Conservation (phyloP, 2,888 invertebrate genomes). For the Nipponacmea schrenckii region DNA sequence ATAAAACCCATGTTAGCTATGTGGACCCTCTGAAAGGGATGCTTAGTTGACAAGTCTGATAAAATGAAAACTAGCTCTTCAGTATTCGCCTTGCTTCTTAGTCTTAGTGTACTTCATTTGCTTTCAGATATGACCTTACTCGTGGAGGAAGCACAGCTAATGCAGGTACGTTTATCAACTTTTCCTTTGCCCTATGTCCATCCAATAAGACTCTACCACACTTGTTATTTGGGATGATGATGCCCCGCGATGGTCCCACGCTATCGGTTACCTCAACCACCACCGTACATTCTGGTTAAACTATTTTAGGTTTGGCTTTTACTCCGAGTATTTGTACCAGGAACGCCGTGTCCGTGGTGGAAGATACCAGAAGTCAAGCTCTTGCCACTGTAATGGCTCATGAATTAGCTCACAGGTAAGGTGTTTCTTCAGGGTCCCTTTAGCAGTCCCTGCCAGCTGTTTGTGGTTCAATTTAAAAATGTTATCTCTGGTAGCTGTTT, state of each 20-base stretch:
- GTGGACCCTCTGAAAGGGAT: too few relatives aligned
- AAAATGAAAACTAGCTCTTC: too few relatives aligned
- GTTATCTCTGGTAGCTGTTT: too few relatives aligned
- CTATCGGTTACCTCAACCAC: too few relatives aligned
- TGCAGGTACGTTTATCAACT: constrained; percentile 11
- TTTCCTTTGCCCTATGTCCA: not conserved
- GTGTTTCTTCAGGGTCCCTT: not conserved
- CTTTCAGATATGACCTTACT: constrained; percentile 18
- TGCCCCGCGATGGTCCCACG: too few relatives aligned
- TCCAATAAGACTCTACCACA: too few relatives aligned
- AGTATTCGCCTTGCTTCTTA: not conserved
- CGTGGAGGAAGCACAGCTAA: constrained; percentile 17
- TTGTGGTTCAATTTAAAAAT: too few relatives aligned
- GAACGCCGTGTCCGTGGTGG: constrained; percentile 10
- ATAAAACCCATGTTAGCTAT: too few relatives aligned
- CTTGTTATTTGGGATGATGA: too few relatives aligned
- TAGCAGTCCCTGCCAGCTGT: too few relatives aligned
- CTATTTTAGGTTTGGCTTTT: constrained; percentile 15
- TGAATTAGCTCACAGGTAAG: constrained; percentile 20
- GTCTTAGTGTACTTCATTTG: not conserved
- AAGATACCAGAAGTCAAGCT: constrained; percentile 16
- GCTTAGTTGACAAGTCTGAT: too few relatives aligned
- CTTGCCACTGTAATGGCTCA: constrained; percentile 19
- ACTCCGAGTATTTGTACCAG: constrained; percentile 14
- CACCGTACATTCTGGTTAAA: too few relatives aligned